phyloP scores from a whole-genome alignment of 2,888 invertebrate genomes.

The Cerastis leucographa region DNA sequence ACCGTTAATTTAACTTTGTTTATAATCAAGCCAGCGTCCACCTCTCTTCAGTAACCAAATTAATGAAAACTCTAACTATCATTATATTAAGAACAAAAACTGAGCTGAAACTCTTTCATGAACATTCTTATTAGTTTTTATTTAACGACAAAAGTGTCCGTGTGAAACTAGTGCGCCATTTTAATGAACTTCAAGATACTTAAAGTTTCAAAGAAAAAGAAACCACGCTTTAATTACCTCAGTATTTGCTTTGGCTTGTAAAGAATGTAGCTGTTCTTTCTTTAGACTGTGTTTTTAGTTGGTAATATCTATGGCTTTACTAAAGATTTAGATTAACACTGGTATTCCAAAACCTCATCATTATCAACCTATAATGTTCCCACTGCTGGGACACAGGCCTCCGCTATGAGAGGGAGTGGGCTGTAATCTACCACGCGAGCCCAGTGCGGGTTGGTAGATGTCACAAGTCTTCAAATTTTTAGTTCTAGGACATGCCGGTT shows the following conservation, averaged over 20 bases:
- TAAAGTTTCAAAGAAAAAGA: conserved; percentile 71
- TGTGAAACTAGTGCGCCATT: conserved; percentile 63
- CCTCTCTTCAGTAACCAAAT: background rate
- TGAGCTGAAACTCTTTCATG: conserved; percentile 15
- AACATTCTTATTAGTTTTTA: conserved; percentile 55
- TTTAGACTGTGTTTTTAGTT: background rate
- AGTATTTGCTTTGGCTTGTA: conserved; percentile 67
- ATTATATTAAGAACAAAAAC: conserved; percentile 17
- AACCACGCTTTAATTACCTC: conserved; percentile 69
- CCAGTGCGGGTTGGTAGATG: no score
- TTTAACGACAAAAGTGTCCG: conserved; percentile 60
- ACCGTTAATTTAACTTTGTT: background rate
- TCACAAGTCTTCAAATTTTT: no score
- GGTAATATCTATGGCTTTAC: background rate
- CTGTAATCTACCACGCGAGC: no score
- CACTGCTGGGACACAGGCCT: no score
- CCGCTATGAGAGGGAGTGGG: no score
- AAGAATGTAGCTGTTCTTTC: conserved; percentile 62
- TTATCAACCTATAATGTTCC: no score
- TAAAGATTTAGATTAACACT: background rate
- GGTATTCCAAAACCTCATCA: no score
- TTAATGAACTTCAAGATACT: conserved; percentile 72
- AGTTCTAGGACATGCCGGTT: no score
- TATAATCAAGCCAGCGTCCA: background rate
- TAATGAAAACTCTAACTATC: background rate